Conservation (phyloP, 2,797 vertebrate genomes). For the Ctenosaura bakeri region DNA sequence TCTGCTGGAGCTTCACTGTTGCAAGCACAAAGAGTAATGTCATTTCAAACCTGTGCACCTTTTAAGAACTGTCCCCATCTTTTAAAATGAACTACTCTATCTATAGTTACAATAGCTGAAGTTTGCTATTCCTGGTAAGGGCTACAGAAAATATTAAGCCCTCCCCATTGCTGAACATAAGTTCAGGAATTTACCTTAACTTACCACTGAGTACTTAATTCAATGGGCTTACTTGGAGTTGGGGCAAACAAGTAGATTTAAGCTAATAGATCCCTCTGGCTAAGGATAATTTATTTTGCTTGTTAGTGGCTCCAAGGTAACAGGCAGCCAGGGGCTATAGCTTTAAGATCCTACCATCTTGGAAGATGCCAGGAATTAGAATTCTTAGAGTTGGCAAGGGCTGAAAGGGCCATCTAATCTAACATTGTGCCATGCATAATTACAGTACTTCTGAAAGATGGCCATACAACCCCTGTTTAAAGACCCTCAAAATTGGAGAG, state of each 20-base stretch:
- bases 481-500: no score
- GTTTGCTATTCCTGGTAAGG: neutral
- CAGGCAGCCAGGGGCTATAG: neutral
- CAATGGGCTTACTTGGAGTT: neutral
- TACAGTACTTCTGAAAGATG: no score
- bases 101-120: neutral
- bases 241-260: neutral
- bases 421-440: no score
- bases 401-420: no score
- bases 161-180: no score
- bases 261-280: neutral
- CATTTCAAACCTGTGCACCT: neutral
- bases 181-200: no score
- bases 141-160: neutral
- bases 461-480: no score
- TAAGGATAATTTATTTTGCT: neutral
- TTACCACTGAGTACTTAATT: no score
- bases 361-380: neutral
- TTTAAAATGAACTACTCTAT: neutral
- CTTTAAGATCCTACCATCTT: neutral
- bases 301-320: neutral
- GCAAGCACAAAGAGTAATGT: neutral
- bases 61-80: neutral
- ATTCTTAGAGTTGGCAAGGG: no score
- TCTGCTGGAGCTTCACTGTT: no score